Base-by-base conservation (phyloP, 2,888 invertebrate species). In the Magallana nippona region DNA sequence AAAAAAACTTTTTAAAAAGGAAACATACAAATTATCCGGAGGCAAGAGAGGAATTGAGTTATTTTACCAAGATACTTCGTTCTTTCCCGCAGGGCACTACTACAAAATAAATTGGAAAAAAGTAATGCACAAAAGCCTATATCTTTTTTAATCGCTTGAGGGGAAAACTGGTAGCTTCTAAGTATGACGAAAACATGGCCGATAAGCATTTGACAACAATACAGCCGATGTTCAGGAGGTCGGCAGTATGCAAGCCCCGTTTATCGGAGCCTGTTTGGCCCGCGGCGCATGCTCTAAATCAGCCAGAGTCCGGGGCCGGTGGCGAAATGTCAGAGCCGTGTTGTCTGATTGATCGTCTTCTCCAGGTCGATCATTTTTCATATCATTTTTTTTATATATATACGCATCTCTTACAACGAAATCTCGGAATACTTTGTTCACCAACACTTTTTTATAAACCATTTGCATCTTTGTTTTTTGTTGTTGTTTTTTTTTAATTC, bases 261-360 rank as follows among this genome's bases (percentile, higher is more conserved):
- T 32, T 15, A 22, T 11, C 71, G 11, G 71, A 27, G 71, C 27
- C 71, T 27, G 22, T 27, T 71, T 71, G 27, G 71, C 71, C 71
- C 15, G 27, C 11, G 71, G 71, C 71, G 71, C 71, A 71, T 71
- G 71, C 71, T 71, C 71, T 71, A 71, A 71, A 71, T 71, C 71
- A 71, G 71, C 71, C 71, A 22, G 15, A 71, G 71, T 71, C 71
- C 71, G 22, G 27, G 71, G 71, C 71, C 71, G 32, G 22, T 11
- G 71, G 71, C 71, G 19, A 71, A 71, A 71, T 71, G 71, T 71
- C 71, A 71, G 71, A 22, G 15, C 71, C 71, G 15, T 2, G 71
- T 17, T 10, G 32, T 27, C 71, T 71, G 71, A 71, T 71, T 71
- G 71, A 71, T 71, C 71, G 32, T 71, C 71, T 71, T 44, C 27